phyloP scores from a whole-genome alignment of 2,797 vertebrate genomes.

The Liasis olivaceus region DNA sequence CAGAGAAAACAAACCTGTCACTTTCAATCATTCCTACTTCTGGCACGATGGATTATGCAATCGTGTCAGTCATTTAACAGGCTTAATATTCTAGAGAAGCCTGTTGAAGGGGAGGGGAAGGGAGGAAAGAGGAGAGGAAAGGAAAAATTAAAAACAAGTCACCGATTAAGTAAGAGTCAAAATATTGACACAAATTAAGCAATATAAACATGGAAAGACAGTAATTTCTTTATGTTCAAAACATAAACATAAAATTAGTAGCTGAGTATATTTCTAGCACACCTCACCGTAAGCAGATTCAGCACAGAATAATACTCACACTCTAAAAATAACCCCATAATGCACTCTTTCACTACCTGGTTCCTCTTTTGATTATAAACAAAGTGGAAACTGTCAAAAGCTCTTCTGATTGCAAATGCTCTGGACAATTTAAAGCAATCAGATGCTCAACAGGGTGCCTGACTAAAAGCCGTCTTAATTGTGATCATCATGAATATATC shows the following conservation, averaged over 20 bases:
- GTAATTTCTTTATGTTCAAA: neutral
- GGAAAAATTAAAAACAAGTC: neutral
- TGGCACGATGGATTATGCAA: neutral
- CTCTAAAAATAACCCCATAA: neutral
- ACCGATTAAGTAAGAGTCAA: neutral
- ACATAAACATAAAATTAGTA: neutral
- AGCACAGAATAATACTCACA: neutral
- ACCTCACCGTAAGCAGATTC: neutral
- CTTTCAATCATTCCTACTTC: neutral
- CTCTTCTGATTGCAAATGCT: neutral
- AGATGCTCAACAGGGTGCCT: neutral
- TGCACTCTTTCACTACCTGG: neutral
- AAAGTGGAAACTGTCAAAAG: constrained; percentile 10
- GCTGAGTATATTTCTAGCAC: too few relatives aligned
- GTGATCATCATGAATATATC: neutral
- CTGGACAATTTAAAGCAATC: neutral
- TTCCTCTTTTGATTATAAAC: constrained; percentile 5
- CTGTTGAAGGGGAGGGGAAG: neutral
- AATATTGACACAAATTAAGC: neutral
- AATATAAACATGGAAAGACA: neutral
- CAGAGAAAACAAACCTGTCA: too few relatives aligned
- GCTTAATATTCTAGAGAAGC: neutral
- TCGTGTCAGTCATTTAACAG: neutral
- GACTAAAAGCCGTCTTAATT: neutral
- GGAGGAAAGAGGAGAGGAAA: neutral